Percentiles rank a stretch among this genome's conserved stretches.
phyloP scores from a whole-genome alignment of 92 coral and sea anemone genomes.

The Palythoa grandis region DNA sequence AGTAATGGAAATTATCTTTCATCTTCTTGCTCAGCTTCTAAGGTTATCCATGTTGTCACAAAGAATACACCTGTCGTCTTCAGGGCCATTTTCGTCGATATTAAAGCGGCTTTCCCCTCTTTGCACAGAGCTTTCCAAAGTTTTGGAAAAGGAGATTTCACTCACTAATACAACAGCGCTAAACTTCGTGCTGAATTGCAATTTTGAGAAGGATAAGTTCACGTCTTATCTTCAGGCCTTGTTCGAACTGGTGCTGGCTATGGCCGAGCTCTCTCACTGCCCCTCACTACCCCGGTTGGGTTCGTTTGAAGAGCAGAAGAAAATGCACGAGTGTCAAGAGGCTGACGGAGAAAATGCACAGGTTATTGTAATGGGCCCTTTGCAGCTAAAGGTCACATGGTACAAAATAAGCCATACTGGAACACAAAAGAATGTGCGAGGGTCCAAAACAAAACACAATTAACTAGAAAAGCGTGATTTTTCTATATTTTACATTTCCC shows the following conservation, averaged over 20 bases:
- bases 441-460: too few relatives aligned
- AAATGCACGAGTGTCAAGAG: slow-evolving; percentile 16
- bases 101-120: slow-evolving; percentile 76
- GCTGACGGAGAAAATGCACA: slow-evolving; percentile 1
- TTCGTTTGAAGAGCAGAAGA: slow-evolving; percentile 3
- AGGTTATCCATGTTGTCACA: slow-evolving; percentile 63
- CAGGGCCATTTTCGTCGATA: slow-evolving; percentile 52
- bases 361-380: neutral
- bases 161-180: slow-evolving; percentile 79
- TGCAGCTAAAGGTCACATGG: too few relatives aligned
- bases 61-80: slow-evolving; percentile 52
- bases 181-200: slow-evolving; percentile 88
- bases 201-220: slow-evolving; percentile 94
- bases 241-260: slow-evolving; percentile 81
- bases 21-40: slow-evolving; percentile 85
- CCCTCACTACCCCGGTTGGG: slow-evolving; percentile 8
- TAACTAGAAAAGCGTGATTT: too few relatives aligned
- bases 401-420: too few relatives aligned
- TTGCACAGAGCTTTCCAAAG: slow-evolving; percentile 82
- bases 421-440: too few relatives aligned
- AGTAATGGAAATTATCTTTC: slow-evolving; percentile 76
- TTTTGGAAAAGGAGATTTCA: slow-evolving; percentile 92
- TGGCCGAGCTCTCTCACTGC: slow-evolving; percentile 68
- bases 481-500: too few relatives aligned
- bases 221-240: slow-evolving; percentile 92